Conservation (phyloP, 2,888 invertebrate genomes). For the Drosophila leonis region DNA sequence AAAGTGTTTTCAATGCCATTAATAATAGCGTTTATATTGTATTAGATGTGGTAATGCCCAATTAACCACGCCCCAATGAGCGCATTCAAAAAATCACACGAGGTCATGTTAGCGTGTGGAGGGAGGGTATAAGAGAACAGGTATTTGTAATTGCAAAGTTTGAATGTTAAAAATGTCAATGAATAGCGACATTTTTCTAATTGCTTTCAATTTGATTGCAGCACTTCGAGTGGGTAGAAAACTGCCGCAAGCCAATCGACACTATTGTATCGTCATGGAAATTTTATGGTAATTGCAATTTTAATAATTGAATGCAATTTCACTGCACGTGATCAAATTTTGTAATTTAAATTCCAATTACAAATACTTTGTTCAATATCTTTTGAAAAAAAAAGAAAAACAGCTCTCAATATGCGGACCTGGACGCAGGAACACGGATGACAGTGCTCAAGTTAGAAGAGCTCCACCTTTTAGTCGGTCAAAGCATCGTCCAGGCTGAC, state of each 20-base stretch:
- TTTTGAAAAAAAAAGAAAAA: too few species aligned
- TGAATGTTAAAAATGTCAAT: not conserved
- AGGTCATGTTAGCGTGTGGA: too few species aligned
- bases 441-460: not conserved
- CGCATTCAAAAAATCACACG: too few species aligned
- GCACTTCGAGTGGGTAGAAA: not conserved
- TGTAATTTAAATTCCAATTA: constrained; percentile 3
- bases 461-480: too few species aligned
- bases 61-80: not conserved
- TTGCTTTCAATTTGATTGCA: not conserved
- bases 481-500: too few species aligned
- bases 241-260: too few species aligned
- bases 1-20: too few species aligned
- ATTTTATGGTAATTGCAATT: constrained; percentile 2
- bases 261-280: not conserved
- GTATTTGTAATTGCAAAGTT: not conserved
- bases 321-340: not conserved
- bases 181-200: not conserved
- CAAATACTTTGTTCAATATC: not conserved
- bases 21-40: not conserved
- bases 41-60: too few species aligned
- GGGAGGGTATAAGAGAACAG: not conserved
- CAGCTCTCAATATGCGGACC: not conserved
- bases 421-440: not conserved
- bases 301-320: not conserved